Conservation (phyloP, 2,888 invertebrate genomes). For the Thelaira solivaga region DNA sequence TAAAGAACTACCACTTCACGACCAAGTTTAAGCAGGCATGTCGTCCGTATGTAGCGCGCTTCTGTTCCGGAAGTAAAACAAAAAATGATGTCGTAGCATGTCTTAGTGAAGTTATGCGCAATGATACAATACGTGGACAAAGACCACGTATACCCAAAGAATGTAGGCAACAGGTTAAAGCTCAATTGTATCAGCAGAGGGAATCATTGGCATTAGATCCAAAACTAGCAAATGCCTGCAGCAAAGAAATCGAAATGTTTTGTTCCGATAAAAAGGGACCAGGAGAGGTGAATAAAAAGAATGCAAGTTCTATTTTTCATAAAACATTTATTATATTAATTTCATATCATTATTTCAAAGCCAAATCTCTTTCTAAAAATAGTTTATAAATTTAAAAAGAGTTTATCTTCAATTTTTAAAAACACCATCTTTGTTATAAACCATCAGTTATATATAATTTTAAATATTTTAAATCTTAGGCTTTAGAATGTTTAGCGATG, state of each 20-base stretch:
- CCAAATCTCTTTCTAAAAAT: neutral
- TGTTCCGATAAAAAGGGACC: slow-evolving; percentile 86
- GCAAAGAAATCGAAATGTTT: slow-evolving; percentile 84
- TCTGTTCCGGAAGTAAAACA: slow-evolving; percentile 84
- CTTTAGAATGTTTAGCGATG: slow-evolving; percentile 88
- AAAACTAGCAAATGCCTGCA: slow-evolving; percentile 88
- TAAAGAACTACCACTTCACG: slow-evolving; percentile 95
- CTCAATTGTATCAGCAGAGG: slow-evolving; percentile 93
- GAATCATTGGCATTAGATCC: slow-evolving; percentile 93
- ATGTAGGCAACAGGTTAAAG: slow-evolving; percentile 93
- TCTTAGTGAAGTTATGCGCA: slow-evolving; percentile 90
- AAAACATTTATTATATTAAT: neutral
- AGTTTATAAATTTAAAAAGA: neutral
- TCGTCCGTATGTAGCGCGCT: slow-evolving; percentile 85
- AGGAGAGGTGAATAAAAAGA: slow-evolving; percentile 77
- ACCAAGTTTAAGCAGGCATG: slow-evolving; percentile 97
- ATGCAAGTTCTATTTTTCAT: slow-evolving; percentile 61
- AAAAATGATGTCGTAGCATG: slow-evolving; percentile 84
- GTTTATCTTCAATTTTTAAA: neutral
- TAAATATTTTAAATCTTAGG: slow-evolving; percentile 77
- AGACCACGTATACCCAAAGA: slow-evolving; percentile 90
- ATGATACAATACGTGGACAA: slow-evolving; percentile 87
- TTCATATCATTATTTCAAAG: neutral
- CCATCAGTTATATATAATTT: too few species aligned
- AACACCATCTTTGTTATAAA: neutral